phyloP scores from a whole-genome alignment of 1,140 invertebrate genomes.

The Zophobas atratus region DNA sequence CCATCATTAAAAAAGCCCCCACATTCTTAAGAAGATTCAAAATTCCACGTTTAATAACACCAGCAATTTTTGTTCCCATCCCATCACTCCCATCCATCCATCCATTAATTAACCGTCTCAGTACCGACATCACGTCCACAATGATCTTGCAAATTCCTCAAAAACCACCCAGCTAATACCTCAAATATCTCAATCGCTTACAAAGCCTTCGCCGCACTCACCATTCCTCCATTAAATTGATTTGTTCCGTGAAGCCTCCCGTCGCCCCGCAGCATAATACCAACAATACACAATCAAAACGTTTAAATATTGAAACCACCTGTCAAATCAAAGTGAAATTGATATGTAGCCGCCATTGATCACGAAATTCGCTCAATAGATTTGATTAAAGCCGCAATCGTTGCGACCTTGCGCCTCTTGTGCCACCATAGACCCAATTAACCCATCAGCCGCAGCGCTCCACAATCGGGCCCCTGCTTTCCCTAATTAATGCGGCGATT shows the following conservation, averaged over 20 bases:
- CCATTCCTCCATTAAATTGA: constrained; percentile 1
- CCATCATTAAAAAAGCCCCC: too few relatives aligned
- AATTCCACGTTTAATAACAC: too few relatives aligned
- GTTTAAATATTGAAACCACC: constrained; percentile 44
- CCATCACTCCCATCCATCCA: too few relatives aligned
- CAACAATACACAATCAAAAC: constrained; percentile 40
- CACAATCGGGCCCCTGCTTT: background rate
- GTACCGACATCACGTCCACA: background rate
- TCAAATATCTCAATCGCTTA: background rate
- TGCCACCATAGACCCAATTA: too few relatives aligned
- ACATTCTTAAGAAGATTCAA: too few relatives aligned
- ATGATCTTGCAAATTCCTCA: background rate
- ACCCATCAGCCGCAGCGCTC: background rate
- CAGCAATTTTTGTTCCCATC: too few relatives aligned
- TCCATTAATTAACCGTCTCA: too few relatives aligned
- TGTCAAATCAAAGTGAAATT: constrained; percentile 49
- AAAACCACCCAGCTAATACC: too few relatives aligned
- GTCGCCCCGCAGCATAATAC: background rate
- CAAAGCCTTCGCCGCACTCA: background rate
- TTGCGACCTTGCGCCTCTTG: background rate
- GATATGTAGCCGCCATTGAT: constrained; percentile 45
- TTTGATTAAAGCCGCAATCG: constrained; percentile 11
- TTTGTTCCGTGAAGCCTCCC: background rate
- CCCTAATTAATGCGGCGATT: constrained; percentile 17
- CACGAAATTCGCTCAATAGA: constrained; percentile 32